A percentile compares a stretch with the other conserved stretches of the same genome.
Conservation (phyloP, 2,797 vertebrate species). For the Gymnopithys bicolor region DNA sequence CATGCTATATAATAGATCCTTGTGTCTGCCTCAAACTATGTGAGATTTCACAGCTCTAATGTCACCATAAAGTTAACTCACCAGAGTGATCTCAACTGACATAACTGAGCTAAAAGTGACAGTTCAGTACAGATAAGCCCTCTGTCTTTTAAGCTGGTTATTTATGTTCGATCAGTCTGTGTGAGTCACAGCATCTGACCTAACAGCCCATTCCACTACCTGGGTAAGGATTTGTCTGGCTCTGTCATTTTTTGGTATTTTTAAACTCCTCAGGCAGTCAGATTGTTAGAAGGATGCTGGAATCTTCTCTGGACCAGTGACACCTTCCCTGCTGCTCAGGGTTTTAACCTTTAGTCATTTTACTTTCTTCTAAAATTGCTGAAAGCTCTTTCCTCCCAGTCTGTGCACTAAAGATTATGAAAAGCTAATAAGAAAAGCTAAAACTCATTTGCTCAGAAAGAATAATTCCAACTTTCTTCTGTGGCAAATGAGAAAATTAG, state of each 20-base stretch:
- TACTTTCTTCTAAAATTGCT: conserved; percentile 6
- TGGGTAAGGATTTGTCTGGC: background rate
- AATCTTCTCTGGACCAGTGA: background rate
- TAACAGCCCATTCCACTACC: background rate
- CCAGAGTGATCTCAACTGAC: background rate
- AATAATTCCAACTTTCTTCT: background rate
- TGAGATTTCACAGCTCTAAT: background rate
- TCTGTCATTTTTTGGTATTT: background rate
- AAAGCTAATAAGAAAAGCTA: conserved; percentile 44
- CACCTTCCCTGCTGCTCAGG: background rate
- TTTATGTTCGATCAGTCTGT: background rate
- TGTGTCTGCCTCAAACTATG: background rate
- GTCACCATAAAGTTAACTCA: background rate
- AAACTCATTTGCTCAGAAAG: conserved; percentile 15
- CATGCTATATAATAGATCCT: background rate
- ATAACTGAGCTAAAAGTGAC: background rate
- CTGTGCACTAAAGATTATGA: background rate
- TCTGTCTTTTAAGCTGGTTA: background rate
- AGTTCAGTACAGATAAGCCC: background rate
- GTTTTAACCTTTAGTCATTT: conserved; percentile 5
- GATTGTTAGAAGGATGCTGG: background rate
- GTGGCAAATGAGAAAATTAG: conserved; percentile 20
- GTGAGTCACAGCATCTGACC: background rate
- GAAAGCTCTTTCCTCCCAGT: background rate
- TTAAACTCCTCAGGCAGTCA: background rate